A percentile compares a stretch with the other conserved stretches of the same genome.
phyloP scores from a whole-genome alignment of 2,113 vertebrate species.

The Marmota flaviventris region DNA sequence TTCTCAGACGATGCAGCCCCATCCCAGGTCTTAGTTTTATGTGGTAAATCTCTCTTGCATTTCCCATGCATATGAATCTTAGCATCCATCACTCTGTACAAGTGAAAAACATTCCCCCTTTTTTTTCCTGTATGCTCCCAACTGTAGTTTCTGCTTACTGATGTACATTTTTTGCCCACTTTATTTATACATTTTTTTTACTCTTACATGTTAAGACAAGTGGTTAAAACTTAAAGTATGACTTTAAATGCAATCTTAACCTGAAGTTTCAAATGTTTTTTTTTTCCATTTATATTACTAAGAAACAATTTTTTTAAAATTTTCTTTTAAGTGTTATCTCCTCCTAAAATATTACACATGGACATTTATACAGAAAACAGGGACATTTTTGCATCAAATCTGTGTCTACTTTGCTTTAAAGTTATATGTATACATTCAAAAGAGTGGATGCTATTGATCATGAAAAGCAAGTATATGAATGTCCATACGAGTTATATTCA shows the following conservation, averaged over 20 bases:
- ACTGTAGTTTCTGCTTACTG: not conserved
- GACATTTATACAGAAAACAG: not conserved
- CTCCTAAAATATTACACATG: not conserved
- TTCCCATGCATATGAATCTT: not conserved
- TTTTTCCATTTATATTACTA: not conserved
- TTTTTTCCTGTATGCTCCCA: not conserved
- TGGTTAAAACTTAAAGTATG: not conserved
- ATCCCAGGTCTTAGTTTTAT: not conserved
- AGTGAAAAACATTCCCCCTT: not conserved
- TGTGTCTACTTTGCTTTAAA: constrained; percentile 15
- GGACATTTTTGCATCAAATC: not conserved
- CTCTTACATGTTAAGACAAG: not conserved
- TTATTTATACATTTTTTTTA: not conserved
- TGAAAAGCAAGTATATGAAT: not conserved
- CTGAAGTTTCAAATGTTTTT: not conserved
- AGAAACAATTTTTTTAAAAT: not conserved
- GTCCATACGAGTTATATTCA: not conserved
- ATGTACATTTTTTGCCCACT: not conserved
- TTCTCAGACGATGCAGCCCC: not conserved
- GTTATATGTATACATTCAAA: not conserved
- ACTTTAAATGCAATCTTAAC: not conserved
- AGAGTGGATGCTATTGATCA: not conserved
- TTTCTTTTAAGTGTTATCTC: not conserved
- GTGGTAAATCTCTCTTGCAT: not conserved
- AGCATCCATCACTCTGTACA: not conserved